Conservation (phyloP, 2,888 invertebrate species). For the Nowickia ferox region DNA sequence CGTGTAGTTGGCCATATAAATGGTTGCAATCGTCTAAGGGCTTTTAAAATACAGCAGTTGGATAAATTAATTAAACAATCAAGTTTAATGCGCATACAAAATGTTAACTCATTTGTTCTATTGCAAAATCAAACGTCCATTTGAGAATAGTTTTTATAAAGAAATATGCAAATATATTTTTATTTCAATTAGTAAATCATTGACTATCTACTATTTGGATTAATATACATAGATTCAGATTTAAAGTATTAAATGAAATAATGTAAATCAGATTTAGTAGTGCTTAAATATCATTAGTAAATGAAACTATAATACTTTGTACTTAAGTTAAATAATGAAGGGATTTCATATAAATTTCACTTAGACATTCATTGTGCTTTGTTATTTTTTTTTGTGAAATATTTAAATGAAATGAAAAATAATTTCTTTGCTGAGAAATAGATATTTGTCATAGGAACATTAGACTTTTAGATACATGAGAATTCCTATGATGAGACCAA, state of each 20-base stretch:
- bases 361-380: slow-evolving; percentile 34
- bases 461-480: slow-evolving; percentile 81
- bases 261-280: slow-evolving; percentile 47
- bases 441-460: background rate
- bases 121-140: slow-evolving; percentile 74
- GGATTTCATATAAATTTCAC: slow-evolving; percentile 44
- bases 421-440: background rate
- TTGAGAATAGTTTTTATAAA: slow-evolving; percentile 19
- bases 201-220: slow-evolving; percentile 29
- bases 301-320: slow-evolving; percentile 67
- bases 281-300: slow-evolving; percentile 17
- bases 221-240: slow-evolving; percentile 42
- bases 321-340: slow-evolving; percentile 60
- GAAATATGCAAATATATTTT: slow-evolving; percentile 51
- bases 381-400: background rate
- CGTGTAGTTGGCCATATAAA: slow-evolving; percentile 79
- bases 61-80: slow-evolving; percentile 70
- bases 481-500: slow-evolving; percentile 83
- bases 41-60: slow-evolving; percentile 76
- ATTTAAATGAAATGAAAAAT: background rate
- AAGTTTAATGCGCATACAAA: slow-evolving; percentile 78
- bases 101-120: slow-evolving; percentile 78
- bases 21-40: slow-evolving; percentile 77
- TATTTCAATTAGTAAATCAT: slow-evolving; percentile 47
- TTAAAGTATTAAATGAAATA: slow-evolving; percentile 37